phyloP scores from a whole-genome alignment of 1,140 invertebrate genomes.

The Trichogramma pretiosum region DNA sequence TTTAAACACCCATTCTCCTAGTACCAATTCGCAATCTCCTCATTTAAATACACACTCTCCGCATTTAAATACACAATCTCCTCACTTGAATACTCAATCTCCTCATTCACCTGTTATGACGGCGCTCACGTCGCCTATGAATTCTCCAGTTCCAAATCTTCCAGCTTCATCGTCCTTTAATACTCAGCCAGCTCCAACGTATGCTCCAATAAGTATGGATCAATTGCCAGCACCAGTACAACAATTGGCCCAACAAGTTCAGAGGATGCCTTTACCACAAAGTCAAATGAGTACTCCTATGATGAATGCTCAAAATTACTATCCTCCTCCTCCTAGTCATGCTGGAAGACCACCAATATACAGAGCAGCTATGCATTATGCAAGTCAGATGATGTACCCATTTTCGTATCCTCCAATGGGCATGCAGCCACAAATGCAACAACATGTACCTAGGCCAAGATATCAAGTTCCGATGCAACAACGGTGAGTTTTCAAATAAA shows the following conservation, averaged over 20 bases:
- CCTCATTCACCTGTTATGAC: slow-evolving; percentile 21
- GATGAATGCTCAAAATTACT: slow-evolving; percentile 35
- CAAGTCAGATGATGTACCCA: slow-evolving; percentile 27
- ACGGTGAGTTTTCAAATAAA: slow-evolving; percentile 30
- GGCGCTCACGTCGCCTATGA: slow-evolving; percentile 27
- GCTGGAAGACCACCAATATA: slow-evolving; percentile 35
- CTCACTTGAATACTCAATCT: slow-evolving; percentile 24
- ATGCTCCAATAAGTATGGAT: slow-evolving; percentile 39
- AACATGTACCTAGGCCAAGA: slow-evolving; percentile 41
- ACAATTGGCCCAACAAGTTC: slow-evolving; percentile 46
- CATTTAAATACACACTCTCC: slow-evolving; percentile 24
- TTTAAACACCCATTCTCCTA: slow-evolving; percentile 20
- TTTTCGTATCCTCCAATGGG: slow-evolving; percentile 31
- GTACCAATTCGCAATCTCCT: slow-evolving; percentile 8
- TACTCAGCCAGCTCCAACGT: slow-evolving; percentile 23
- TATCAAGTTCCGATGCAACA: slow-evolving; percentile 39
- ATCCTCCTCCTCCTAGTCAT: slow-evolving; percentile 37
- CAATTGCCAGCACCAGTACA: slow-evolving; percentile 45
- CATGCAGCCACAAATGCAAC: slow-evolving; percentile 42
- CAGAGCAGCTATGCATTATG: slow-evolving; percentile 35
- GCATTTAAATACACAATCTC: slow-evolving; percentile 26
- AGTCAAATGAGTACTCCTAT: slow-evolving; percentile 32
- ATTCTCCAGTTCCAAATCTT: slow-evolving; percentile 30
- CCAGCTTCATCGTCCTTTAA: slow-evolving; percentile 26
- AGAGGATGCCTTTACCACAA: slow-evolving; percentile 43